These are phyloP conservation scores for Ictidomys tridecemlineatus DNA, from an alignment of 2,113 vertebrate species.

Conservation along the genomic window DNA sequence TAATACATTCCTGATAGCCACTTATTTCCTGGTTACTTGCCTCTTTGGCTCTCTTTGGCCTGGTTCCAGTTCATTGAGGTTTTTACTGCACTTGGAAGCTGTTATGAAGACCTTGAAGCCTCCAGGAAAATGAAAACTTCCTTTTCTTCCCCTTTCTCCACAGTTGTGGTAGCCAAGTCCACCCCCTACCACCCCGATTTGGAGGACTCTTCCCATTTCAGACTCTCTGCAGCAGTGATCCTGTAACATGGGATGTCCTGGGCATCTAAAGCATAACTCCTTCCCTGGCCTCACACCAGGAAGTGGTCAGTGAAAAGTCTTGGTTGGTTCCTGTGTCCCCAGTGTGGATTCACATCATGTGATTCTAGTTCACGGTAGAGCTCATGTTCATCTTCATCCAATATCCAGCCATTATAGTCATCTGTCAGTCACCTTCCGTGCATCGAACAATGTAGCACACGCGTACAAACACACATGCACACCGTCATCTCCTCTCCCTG, in stretches of 20 bases:
- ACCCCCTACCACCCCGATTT: neutral
- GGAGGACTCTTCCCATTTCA: neutral
- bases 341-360: neutral
- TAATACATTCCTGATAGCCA: conserved; percentile 69
- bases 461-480: neutral
- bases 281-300: neutral
- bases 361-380: neutral
- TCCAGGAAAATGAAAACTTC: conserved; percentile 76
- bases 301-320: neutral
- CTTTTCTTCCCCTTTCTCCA: conserved; percentile 38
- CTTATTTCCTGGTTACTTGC: conserved; percentile 70
- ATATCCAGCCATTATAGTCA: accelerated
- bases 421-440: accelerated
- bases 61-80: conserved; percentile 70
- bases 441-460: neutral
- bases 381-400: neutral
- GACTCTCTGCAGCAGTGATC: neutral
- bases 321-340: neutral
- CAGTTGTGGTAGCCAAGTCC: conserved; percentile 12
- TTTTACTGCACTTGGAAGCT: conserved; percentile 74
- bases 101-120: conserved; percentile 77
- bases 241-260: neutral
- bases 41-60: conserved; percentile 64
- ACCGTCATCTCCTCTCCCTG: neutral
- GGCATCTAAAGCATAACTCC: neutral